Evolutionary conservation across 1,140 invertebrate species (phyloP), one percentile per base, ranked within the genome.

Genomic region (Neocloeon triangulifer): DNA sequence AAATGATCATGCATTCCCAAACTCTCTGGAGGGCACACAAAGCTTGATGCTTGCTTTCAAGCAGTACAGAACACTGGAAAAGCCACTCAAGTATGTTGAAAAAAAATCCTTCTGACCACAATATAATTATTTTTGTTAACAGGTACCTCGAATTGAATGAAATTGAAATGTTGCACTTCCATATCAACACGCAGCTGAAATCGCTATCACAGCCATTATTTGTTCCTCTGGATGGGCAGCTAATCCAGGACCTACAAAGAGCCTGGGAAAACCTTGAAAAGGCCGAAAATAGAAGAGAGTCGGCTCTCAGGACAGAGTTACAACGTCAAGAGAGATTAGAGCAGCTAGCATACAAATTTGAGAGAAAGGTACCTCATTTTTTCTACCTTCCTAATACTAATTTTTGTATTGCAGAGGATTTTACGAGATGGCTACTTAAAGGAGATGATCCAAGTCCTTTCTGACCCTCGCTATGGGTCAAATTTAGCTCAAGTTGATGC

Each of bases 381-480:
- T 35, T 14, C 22, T 39, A n/a, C 15, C 16, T 29, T 7, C n/a
- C 8, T 15, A n/a, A 2, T 15, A 14, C 23, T 31, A 17, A 35
- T 47, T 39, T 38, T 37, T 49, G n/a, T n/a, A 43, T 56, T 56
- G 8, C 53, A 79, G 66, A 82, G 79, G 45, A 70, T 81, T 5
- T 62, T 96, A 3, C 61, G 89, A 35, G 82, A 89, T 46, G 74
- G 82, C 2, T 99, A 96, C 55, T 55, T 99, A 12, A 89, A 89
- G 55, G 92, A 98, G 56, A 98, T 98, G 88, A 88, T 86, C 36
- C 81, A 86, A 53, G 88, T 97, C 8, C 51, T 96, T 13, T 80
- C 76, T 1, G 89, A 97, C 58, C 80, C 88, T 6, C 63, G 85
- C 35, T 88, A 89, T 49, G 82, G 81, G 16, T 78, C 71, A 43